Percentiles rank a stretch among this genome's conserved stretches.
phyloP scores from a whole-genome alignment of 2,888 invertebrate species.

The Adelognathus sp. region DNA sequence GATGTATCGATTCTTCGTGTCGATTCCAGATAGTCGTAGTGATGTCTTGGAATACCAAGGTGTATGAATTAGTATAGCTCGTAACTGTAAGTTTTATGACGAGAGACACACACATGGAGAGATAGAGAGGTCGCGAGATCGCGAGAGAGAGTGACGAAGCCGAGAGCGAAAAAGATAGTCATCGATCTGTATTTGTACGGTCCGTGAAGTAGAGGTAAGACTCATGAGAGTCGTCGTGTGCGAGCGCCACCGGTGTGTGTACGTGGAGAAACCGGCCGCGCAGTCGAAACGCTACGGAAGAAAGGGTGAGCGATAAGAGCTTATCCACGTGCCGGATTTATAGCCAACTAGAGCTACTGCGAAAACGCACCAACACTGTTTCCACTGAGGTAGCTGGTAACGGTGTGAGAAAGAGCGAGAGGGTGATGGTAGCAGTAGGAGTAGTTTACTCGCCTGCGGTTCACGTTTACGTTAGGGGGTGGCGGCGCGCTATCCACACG shows the following conservation, averaged over 20 bases:
- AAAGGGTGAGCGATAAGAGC: conserved; percentile 59
- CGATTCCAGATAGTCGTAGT: neutral
- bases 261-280: conserved; percentile 34
- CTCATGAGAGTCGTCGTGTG: too few relatives aligned
- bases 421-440: neutral
- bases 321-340: conserved; percentile 63
- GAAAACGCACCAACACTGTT: conserved; percentile 42
- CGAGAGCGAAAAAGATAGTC: neutral
- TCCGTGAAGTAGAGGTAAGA: conserved; percentile 7
- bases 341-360: conserved; percentile 52
- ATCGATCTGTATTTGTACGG: neutral
- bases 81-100: neutral
- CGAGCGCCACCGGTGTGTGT: neutral
- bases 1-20: neutral
- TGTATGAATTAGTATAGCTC: neutral
- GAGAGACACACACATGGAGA: neutral
- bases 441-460: conserved; percentile 11
- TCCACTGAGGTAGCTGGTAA: neutral
- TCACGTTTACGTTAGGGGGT: neutral
- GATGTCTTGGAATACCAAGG: neutral
- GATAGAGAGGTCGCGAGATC: neutral
- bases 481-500: neutral
- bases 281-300: conserved; percentile 46
- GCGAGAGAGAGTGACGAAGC: neutral
- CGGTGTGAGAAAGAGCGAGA: conserved; percentile 4